Base-by-base conservation (phyloP, 1,140 invertebrate genomes). In the Lepidurus arcticus region DNA sequence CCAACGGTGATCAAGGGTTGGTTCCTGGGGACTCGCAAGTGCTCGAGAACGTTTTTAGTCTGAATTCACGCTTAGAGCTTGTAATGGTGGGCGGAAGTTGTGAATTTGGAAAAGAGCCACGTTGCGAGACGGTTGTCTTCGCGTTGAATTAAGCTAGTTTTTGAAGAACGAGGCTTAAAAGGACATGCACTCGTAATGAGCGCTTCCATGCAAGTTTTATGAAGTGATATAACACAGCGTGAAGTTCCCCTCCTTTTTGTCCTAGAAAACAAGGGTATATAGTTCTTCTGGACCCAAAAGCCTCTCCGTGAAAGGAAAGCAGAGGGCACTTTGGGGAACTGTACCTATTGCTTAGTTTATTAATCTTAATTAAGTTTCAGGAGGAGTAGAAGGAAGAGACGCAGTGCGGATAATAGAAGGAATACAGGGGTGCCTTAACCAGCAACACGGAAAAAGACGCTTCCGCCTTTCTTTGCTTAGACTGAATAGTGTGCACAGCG, bases 161-260 rank as follows among this genome's bases (percentile, higher is more conserved):
- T 21, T 16, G 53, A 65, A 16, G 53, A 65, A 13, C 13, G 53
- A 21, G 53, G 53, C n/a, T 7, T 5, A 65, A 21, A 65, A 65
- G 21, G 53, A 21, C 53, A 21, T 65, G 53, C 53, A 65, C 53
- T 65, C 13, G 16, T 13, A 65, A 16, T 21, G 53, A 16, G 13
- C 53, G 53, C 53, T 65, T 34, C 53, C 53, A 16, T 9, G 53
- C 8, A 65, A 65, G 53, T 65, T 65, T 65, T 65, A 65, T 13
- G 53, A 65, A 9, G 53, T 65, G 53, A 65, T 21, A 21, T 65
- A 65, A 65, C 53, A 1, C 53, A 65, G 53, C 53, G 53, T 65
- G 53, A 65, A 65, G 53, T 65, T 65, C 21, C 53, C 53, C 34
- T 34, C 21, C 53, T 65, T 65, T 65, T 65, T 65, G n/a, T 65